Evolutionary conservation across 2,113 vertebrate species (phyloP), one percentile per base, ranked within the genome.

Genomic region (Morone chrysops): DNA sequence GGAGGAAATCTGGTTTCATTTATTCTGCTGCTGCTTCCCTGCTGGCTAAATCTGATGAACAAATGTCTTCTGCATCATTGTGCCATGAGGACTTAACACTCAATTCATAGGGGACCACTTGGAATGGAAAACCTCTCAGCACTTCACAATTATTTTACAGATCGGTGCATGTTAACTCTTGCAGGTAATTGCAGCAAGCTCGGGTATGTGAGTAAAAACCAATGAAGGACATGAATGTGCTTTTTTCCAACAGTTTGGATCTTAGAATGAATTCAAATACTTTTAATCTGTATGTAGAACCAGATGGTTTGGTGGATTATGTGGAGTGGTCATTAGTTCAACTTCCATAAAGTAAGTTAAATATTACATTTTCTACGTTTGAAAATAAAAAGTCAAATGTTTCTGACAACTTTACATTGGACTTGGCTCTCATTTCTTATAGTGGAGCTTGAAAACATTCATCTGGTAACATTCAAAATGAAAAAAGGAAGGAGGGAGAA

Each of bases 111-210:
- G 92, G 90, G 92, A 90, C 75, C 87, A 87, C 90, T 89, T 90
- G 84, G 83, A 88, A 85, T 70, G 85, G 71, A 89, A 94, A 93
- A 86, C 81, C 90, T 91, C 90, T 92, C 91, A 93, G 88, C 90
- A 87, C 89, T 92, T 90, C 78, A 72, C 83, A 85, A 92, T 91
- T 91, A 92, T 88, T 93, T 92, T 90, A 90, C 91, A 93, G 80
- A 93, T 92, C 86, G 77, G 80, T 82, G 87, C 86, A 89, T 85
- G 71, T 93, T 89, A 92, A 90, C 91, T 91, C 89, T 89, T 89
- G 90, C 91, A 92, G 85, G 86, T 92, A 93, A 94, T 92, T 93
- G 74, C 80, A 79, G 86, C 70, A 66, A 69, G 31, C 54, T 63
- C 4, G 47, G 22, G n/a, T 81, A 41, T 81, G 65, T 82, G 76